Base-by-base conservation (phyloP, 1,140 invertebrate genomes). In the Drosophila watanabei region DNA sequence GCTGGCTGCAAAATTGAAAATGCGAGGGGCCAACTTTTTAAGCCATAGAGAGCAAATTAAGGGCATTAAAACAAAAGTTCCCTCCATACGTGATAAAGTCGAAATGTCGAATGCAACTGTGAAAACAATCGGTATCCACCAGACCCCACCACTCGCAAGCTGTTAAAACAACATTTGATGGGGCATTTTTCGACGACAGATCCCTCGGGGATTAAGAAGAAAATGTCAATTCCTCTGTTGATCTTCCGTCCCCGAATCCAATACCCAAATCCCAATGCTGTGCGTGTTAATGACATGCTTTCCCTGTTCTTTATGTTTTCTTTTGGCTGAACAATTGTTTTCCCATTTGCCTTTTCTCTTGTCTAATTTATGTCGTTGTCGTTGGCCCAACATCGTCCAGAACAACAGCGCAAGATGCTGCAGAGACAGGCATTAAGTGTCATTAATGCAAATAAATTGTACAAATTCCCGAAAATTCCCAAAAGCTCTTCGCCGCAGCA, bases 401-500 rank as follows among this genome's bases (percentile, higher is more conserved):
- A 54, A 76, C 60, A 76, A 58, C 63, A 35, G 1, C 35, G 30
- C 37, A 30, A 68, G 69, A 72, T 75, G 80, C 75, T 64, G 68
- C 65, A 64, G 20, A 52, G 48, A 39, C 64, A 18, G 32, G 66
- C 68, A 77, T 88, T 88, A 79, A 84, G 80, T 82, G 68, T 82
- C 82, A 82, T 90, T 90, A 90, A 90, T 80, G 86, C 86, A 82
- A 82, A 90, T 91, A 82, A 82, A 90, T 75, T 82, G 61, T 75
- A 71, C 52, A 77, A 65, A 57, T 63, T 63, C 32, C 61, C 58
- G 5, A 51, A 75, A 48, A 48, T 13, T 41, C 56, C 62, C 63
- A 35, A 72, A 43, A 69, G 59, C 56, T 70, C 37, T 68, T 33
- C 39, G 20, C 16, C 46, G 43, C n/a, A n/a, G 28, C 9, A 2